Evolutionary conservation across 2,113 vertebrate genomes (phyloP).

Genomic region (Spilogale gracilis): DNA sequence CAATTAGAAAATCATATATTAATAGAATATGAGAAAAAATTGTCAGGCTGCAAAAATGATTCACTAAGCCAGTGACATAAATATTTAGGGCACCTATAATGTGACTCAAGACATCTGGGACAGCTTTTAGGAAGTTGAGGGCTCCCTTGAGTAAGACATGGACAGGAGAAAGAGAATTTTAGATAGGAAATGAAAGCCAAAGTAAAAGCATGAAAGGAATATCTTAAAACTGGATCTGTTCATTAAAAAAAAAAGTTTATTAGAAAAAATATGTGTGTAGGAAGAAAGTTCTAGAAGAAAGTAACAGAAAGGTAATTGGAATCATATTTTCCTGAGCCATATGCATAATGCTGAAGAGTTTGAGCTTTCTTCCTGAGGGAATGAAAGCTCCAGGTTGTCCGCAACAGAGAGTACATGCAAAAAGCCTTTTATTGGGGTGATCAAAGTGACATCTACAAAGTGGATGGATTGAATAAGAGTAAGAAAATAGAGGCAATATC

Average conservation of each 20-base stretch:
- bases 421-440: background rate
- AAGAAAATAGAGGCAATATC: background rate
- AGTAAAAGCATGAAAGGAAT: background rate
- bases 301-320: background rate
- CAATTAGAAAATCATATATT: background rate
- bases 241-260: background rate
- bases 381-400: background rate
- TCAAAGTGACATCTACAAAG: background rate
- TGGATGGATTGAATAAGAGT: background rate
- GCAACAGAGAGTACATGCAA: background rate
- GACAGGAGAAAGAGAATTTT: background rate
- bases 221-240: background rate
- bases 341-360: background rate
- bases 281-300: background rate
- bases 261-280: background rate
- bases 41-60: background rate
- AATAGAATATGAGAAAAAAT: background rate
- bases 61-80: constrained; percentile 12
- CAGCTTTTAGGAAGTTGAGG: background rate
- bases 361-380: background rate
- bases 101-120: background rate
- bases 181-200: background rate
- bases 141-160: background rate
- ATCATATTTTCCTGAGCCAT: background rate
- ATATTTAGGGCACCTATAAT: background rate